Percentiles rank a stretch among this genome's conserved stretches.
These are phyloP conservation scores for Brienomyrus longianalis DNA, from an alignment of 2,113 vertebrate genomes.

Conservation along the genomic window DNA sequence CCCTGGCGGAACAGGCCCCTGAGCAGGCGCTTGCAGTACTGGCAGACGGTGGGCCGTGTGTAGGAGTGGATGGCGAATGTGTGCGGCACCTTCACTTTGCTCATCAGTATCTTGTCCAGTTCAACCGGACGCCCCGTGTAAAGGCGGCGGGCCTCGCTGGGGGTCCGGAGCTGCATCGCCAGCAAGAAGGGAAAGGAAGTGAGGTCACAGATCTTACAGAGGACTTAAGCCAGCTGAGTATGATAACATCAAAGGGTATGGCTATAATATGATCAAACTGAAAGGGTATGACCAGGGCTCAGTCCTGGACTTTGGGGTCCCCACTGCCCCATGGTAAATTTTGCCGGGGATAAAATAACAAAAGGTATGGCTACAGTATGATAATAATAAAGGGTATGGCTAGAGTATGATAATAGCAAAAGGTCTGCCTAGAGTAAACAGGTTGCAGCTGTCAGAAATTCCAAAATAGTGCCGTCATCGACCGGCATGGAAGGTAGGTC, in stretches of 20 bases:
- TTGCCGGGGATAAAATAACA: neutral
- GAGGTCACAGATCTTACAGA: neutral
- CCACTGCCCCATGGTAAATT: neutral
- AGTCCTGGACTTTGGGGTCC: neutral
- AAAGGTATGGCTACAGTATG: neutral
- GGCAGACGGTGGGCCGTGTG: slow-evolving; percentile 80
- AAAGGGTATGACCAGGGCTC: neutral
- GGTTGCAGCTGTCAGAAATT: neutral
- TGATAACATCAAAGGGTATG: neutral
- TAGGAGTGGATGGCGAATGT: slow-evolving; percentile 84
- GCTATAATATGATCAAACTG: neutral
- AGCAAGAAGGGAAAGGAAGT: neutral
- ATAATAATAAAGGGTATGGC: neutral
- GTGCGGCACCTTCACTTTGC: slow-evolving; percentile 84
- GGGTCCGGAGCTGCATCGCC: slow-evolving; percentile 47
- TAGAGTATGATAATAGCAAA: neutral
- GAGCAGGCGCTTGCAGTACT: slow-evolving; percentile 83
- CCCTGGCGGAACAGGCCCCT: slow-evolving; percentile 81
- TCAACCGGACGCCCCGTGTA: slow-evolving; percentile 80
- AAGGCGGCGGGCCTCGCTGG: slow-evolving; percentile 70
- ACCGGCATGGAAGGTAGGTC: neutral
- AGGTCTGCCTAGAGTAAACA: neutral
- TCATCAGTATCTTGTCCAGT: slow-evolving; percentile 79
- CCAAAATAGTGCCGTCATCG: neutral
- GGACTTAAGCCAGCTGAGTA: neutral